Conservation (phyloP, 2,113 vertebrate species). For the Sakesphorus luctuosus region DNA sequence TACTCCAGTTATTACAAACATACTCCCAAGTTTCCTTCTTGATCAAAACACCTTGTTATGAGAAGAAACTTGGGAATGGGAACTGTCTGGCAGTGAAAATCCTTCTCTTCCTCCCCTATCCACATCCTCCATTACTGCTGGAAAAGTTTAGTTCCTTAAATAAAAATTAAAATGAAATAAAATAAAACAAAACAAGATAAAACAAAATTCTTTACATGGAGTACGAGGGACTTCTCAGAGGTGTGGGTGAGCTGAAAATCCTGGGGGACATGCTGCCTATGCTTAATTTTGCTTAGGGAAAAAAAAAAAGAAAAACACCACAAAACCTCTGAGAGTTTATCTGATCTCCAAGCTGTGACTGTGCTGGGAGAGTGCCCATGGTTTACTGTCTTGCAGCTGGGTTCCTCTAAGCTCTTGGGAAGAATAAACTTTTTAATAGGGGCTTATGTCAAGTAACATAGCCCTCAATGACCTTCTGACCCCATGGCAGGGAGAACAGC, state of each 20-base stretch:
- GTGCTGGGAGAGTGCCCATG: neutral
- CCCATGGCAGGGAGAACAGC: neutral
- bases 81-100: neutral
- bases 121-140: neutral
- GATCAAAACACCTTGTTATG: neutral
- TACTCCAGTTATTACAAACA: neutral
- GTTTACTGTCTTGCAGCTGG: neutral
- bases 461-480: neutral
- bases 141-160: neutral
- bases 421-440: neutral
- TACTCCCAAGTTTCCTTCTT: neutral
- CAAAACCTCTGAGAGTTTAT: rapidly evolving
- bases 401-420: neutral
- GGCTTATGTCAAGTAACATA: neutral
- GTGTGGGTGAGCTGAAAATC: neutral
- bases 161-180: neutral
- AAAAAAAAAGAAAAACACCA: no score
- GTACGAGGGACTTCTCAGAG: neutral
- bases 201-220: neutral
- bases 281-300: neutral
- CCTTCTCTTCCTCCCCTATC: neutral
- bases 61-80: neutral
- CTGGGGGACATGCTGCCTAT: no score
- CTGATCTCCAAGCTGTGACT: neutral
- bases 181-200: neutral